Percentiles rank a stretch among this genome's conserved stretches.
Evolutionary conservation across 1,140 invertebrate genomes (phyloP).

Genomic region (Brachystomella parvula): DNA sequence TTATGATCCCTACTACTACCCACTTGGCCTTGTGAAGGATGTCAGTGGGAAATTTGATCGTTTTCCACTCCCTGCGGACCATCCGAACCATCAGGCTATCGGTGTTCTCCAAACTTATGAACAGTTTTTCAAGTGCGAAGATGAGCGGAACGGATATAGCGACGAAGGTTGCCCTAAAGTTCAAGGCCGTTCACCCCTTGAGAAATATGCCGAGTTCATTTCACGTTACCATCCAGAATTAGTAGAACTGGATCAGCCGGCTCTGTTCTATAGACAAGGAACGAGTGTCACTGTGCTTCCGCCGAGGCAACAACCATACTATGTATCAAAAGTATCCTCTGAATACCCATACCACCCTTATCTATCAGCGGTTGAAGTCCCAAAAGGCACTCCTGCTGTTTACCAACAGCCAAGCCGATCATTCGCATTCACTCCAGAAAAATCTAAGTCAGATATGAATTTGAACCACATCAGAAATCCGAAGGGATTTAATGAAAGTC

Average conservation of each 20-base stretch:
- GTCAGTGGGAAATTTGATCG: neutral
- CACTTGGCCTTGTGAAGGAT: neutral
- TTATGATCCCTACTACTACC: neutral
- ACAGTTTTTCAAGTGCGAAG: neutral
- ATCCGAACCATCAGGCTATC: neutral
- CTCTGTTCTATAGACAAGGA: neutral
- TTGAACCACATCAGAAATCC: slow-evolving; percentile 14
- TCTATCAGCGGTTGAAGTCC: neutral
- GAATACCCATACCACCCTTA: neutral
- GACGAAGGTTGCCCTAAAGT: no score
- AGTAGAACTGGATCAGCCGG: neutral
- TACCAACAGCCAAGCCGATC: neutral
- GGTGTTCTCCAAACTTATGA: neutral
- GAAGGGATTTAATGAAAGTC: slow-evolving; percentile 5
- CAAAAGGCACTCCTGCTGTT: neutral
- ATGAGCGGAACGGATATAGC: no score
- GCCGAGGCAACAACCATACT: neutral
- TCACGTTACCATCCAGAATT: neutral
- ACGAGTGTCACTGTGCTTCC: neutral
- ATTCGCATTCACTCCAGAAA: no score
- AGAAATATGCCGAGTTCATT: neutral
- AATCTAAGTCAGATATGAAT: slow-evolving; percentile 36
- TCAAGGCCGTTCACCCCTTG: no score
- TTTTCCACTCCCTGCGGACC: neutral
- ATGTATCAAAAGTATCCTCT: neutral